Percentiles rank a stretch among this genome's conserved stretches.
phyloP scores from a whole-genome alignment of 2,888 invertebrate genomes.

The Amphiduros pacificus region DNA sequence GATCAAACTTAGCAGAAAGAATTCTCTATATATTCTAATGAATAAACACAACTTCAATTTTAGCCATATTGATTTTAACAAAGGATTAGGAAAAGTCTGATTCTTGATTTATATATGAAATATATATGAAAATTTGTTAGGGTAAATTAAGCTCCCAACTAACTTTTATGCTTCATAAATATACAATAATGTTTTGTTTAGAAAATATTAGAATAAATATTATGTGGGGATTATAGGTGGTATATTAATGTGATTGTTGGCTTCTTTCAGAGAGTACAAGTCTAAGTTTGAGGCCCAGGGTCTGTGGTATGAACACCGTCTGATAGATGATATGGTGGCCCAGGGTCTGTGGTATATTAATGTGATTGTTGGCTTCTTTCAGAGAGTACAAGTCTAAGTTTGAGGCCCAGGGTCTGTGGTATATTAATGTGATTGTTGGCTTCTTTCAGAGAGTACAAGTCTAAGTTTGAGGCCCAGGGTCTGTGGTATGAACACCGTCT shows the following conservation, averaged over 20 bases:
- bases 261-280: constrained; percentile 73
- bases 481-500: constrained; percentile 98
- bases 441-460: constrained; percentile 73
- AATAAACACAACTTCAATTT: too few species aligned
- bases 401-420: constrained; percentile 89
- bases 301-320: constrained; percentile 96
- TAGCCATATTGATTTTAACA: too few species aligned
- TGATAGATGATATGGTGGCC: constrained; percentile 99
- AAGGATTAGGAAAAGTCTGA: too few species aligned
- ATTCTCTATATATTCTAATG: too few species aligned
- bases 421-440: constrained; percentile 61
- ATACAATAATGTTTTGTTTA: too few species aligned
- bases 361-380: constrained; percentile 16
- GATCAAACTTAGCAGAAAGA: too few species aligned
- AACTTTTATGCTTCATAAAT: too few species aligned
- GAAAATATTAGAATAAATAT: too few species aligned
- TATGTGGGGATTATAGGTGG: too few species aligned
- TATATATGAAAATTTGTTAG: too few species aligned
- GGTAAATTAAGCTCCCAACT: too few species aligned
- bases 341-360: constrained; percentile 88
- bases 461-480: constrained; percentile 78
- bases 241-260: neutral
- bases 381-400: constrained; percentile 80
- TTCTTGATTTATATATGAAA: too few species aligned
- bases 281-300: constrained; percentile 78